A percentile compares a stretch with the other conserved stretches of the same genome.
Evolutionary conservation across 2,888 invertebrate species (phyloP).

Genomic region (Timema cristinae): DNA sequence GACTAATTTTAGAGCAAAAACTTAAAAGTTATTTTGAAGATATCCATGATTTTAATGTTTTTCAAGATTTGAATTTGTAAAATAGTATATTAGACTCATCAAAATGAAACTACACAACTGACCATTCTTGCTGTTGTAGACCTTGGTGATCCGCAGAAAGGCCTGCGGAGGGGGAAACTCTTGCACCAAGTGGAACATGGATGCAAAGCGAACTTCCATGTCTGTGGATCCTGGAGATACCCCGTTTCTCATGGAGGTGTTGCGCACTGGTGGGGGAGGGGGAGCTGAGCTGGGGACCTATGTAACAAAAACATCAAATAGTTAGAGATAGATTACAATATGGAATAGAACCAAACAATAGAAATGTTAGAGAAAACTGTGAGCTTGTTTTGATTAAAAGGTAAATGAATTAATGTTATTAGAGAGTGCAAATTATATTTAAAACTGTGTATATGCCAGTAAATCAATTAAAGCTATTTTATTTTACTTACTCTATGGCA

Average conservation of each 20-base stretch:
- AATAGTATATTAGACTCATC: not conserved
- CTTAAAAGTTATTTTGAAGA: not conserved
- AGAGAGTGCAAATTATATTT: too few species aligned
- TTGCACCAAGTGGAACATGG: conserved; percentile 57
- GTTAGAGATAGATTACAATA: not conserved
- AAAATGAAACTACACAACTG: conserved; percentile 35
- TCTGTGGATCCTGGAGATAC: conserved; percentile 47
- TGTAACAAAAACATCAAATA: conserved; percentile 6
- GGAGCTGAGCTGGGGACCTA: conserved; percentile 43
- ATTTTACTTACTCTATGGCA: too few species aligned
- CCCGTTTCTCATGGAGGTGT: conserved; percentile 57
- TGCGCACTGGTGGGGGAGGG: conserved; percentile 57
- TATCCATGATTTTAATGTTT: not conserved
- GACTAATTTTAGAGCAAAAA: not conserved
- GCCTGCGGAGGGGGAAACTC: conserved; percentile 67
- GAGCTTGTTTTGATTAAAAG: too few species aligned
- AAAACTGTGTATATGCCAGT: too few species aligned
- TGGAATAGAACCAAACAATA: too few species aligned
- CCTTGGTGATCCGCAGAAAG: conserved; percentile 62
- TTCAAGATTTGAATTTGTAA: not conserved
- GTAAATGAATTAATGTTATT: too few species aligned
- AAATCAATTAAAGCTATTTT: too few species aligned
- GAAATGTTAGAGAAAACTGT: too few species aligned
- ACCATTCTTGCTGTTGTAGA: conserved; percentile 64
- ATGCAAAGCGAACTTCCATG: conserved; percentile 64